phyloP scores from a whole-genome alignment of 2,888 invertebrate genomes.

The Bursaphelenchus okinawaensis region DNA sequence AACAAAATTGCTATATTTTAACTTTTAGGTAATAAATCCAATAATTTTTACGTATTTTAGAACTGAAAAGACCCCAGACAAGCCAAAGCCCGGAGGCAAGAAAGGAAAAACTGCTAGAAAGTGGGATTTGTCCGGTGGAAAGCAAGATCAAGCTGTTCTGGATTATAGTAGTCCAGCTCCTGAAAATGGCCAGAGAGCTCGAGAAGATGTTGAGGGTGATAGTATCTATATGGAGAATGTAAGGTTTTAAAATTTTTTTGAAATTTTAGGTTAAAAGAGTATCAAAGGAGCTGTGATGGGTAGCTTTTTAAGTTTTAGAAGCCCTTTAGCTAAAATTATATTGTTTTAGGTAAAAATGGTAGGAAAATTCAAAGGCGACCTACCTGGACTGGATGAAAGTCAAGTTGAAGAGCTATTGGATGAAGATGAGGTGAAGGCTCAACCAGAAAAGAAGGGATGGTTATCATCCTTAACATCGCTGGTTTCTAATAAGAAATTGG shows the following conservation, averaged over 20 bases:
- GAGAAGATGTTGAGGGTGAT: slow-evolving; percentile 10
- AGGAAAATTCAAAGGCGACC: slow-evolving; percentile 59
- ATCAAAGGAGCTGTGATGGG: no score
- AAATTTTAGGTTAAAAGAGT: neutral
- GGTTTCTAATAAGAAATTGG: slow-evolving; percentile 71
- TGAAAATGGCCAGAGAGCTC: slow-evolving; percentile 2
- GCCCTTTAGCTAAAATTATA: neutral
- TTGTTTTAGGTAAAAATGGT: slow-evolving; percentile 43
- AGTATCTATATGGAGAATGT: slow-evolving; percentile 61
- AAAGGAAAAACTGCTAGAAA: slow-evolving; percentile 48
- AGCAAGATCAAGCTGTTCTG: slow-evolving; percentile 35
- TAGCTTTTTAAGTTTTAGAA: no score
- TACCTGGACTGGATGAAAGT: slow-evolving; percentile 59
- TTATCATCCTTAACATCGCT: slow-evolving; percentile 76
- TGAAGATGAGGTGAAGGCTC: slow-evolving; percentile 33
- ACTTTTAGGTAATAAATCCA: no score
- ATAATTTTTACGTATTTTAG: neutral
- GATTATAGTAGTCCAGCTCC: slow-evolving; percentile 61
- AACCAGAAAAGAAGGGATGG: slow-evolving; percentile 60
- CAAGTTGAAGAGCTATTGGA: slow-evolving; percentile 50
- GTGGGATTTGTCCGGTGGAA: slow-evolving; percentile 46
- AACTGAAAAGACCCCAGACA: neutral
- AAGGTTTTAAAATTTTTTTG: slow-evolving; percentile 6
- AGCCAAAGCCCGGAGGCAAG: slow-evolving; percentile 23
- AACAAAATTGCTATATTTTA: neutral